Base-by-base conservation (phyloP, 2,797 vertebrate genomes). In the Bucorvus abyssinicus region DNA sequence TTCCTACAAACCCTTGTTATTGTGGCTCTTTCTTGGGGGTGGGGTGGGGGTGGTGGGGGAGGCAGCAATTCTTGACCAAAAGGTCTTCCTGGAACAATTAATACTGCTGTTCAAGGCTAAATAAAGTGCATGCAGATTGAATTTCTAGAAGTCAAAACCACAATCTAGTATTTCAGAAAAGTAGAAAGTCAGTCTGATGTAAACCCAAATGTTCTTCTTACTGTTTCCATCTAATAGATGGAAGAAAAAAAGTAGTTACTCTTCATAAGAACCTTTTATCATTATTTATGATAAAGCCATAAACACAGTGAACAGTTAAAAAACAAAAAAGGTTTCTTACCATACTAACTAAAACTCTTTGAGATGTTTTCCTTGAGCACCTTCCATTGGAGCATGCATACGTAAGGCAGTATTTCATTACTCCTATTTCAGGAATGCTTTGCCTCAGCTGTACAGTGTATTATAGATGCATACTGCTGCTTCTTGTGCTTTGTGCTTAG, bases 271-370 rank as follows among this genome's bases (percentile, higher is more conserved):
- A 14, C 20, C 14, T 26, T n/a, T 16, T 52, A 42, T 65, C 6
- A 8, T n/a, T 77, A 74, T 40, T 94, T 75, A 79, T 24, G 10
- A 53, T 23, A 79, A 76, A 93, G 42, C 11, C 60, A 89, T 20
- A 76, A 92, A 26, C 34, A 68, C 32, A 64, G 12, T 30, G n/a
- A 74, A 34, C 20, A 73, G 34, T 71, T 42, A 76, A 40, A 55
- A 20, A 59, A 77, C 47, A 67, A 30, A n/a, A 83, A 65, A 70
- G 3, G 17, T 79, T 90, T 82, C 92, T 96, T 94, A 95, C 84
- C 91, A 90, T 60, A 40, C 77, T 73, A 90, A n/a, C 81, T 74
- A 90, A 57, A 91, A 57, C 44, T 13, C 71, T 38, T 61, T 57
- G n/a, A 83, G 64, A 83, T 67, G 75, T 83, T 89, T 94, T 83